Base-by-base conservation (phyloP, 2,888 invertebrate species). In the Papilio elwesi region DNA sequence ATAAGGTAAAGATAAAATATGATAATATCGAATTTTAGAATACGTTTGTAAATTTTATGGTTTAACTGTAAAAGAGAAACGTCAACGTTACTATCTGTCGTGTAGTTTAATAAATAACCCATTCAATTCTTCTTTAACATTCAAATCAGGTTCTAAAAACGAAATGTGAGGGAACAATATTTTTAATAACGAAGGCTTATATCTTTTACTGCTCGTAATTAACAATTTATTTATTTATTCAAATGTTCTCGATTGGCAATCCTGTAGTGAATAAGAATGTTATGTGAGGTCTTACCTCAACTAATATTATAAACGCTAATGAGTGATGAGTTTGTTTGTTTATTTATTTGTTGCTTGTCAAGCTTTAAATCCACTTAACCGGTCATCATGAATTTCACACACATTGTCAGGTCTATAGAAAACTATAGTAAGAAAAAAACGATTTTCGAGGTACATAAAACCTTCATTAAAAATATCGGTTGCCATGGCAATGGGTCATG, bases 41-140 rank as follows among this genome's bases (percentile, higher is more conserved):
- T 38, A 36, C 10, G 13, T 36, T 9, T 53, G 55, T 59, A 64
- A 70, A 63, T 66, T 74, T 74, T 74, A 70, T 53, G 11, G 51
- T 52, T 36, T 53, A 69, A 68, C 64, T 55, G 55, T 73, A 68
- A 38, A 68, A 38, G 57, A 13, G 66, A 66, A 71, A 36, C 13
- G n/a, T 52, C 38, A 63, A 47, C 36, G 49, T 49, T 64, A 15
- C 11, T 65, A 65, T 70, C 57, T 53, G 47, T n/a, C 47, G 48
- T 67, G 0, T 36, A 36, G 12, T 1, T 13, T 51, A 26, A 26
- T 51, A 13, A 51, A 6, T n/a, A n/a, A 51, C n/a, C 51, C 7
- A n/a, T 51, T 51, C 51, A 51, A 51, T 51, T 51, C n/a, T 51
- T 36, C 12, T 36, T 57, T n/a, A 13, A n/a, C 26, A 26, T 11